A percentile compares a stretch with the other conserved stretches of the same genome.
Conservation (phyloP, 2,113 vertebrate genomes). For the Bubalus kerabau region DNA sequence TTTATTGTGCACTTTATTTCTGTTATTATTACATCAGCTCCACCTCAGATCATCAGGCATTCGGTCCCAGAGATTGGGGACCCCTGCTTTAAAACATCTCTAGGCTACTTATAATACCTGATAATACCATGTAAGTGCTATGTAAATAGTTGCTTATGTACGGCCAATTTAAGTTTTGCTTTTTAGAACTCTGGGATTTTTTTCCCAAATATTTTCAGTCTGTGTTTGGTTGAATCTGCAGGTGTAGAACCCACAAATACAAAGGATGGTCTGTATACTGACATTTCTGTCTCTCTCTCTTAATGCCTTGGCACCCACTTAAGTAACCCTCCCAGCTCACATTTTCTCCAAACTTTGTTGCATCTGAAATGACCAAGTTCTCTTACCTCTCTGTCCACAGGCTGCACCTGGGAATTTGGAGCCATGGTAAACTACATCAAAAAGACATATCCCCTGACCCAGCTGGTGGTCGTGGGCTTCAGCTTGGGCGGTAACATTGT, state of each 20-base stretch:
- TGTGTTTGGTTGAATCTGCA: neutral
- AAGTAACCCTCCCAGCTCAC: neutral
- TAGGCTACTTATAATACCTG: neutral
- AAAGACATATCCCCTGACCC: conserved; percentile 89
- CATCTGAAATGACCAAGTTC: neutral
- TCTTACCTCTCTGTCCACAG: conserved; percentile 72
- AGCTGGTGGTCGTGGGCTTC: conserved; percentile 95
- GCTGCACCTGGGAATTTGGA: conserved; percentile 97
- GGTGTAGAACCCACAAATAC: neutral
- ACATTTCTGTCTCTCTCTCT: neutral
- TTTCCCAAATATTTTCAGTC: neutral
- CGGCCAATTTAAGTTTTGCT: neutral
- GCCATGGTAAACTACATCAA: conserved; percentile 97
- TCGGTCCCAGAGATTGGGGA: neutral
- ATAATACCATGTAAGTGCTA: neutral
- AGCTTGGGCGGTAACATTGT: conserved; percentile 98
- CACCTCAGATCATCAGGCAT: neutral
- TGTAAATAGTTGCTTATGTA: neutral
- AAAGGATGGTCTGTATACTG: neutral
- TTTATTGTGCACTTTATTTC: neutral
- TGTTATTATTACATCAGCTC: neutral
- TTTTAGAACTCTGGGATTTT: neutral
- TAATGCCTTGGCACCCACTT: neutral
- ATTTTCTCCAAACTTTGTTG: neutral
- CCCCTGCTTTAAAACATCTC: neutral